phyloP scores from a whole-genome alignment of 1,140 invertebrate species.

The Eumaeus atala region DNA sequence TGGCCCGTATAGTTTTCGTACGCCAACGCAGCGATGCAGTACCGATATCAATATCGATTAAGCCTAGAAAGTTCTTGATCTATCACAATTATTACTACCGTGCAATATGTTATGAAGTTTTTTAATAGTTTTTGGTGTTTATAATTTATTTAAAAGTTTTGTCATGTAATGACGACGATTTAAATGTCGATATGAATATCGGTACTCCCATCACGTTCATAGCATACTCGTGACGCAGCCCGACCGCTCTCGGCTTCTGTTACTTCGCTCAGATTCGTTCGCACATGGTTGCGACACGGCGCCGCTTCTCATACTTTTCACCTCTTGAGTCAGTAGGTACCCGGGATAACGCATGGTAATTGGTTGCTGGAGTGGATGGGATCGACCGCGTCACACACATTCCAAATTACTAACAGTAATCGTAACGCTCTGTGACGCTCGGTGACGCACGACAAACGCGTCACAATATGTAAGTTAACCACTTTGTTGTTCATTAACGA shows the following conservation, averaged over 20 bases:
- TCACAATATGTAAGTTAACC: constrained; percentile 67
- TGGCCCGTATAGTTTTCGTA: constrained; percentile 1
- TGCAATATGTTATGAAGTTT: not conserved
- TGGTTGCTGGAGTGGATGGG: constrained; percentile 23
- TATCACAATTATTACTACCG: not conserved
- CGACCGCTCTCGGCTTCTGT: constrained; percentile 30
- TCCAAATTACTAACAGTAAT: constrained; percentile 65
- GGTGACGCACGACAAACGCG: constrained; percentile 47
- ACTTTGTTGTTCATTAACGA: constrained; percentile 73
- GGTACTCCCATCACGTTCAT: not conserved
- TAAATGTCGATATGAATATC: constrained; percentile 1
- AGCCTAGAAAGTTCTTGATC: not conserved
- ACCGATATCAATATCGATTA: not conserved
- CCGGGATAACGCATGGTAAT: constrained; percentile 8
- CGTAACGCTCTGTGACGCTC: constrained; percentile 37
- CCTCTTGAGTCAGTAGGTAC: not conserved
- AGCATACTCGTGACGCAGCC: not conserved
- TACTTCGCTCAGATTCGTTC: constrained; percentile 55
- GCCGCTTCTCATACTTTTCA: constrained; percentile 11
- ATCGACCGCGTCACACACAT: constrained; percentile 62
- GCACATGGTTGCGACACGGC: constrained; percentile 22
- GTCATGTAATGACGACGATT: not conserved
- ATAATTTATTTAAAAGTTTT: not conserved
- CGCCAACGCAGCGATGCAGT: constrained; percentile 8
- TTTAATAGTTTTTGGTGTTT: not conserved